A percentile compares a stretch with the other conserved stretches of the same genome.
Evolutionary conservation across 2,888 invertebrate species (phyloP).

Genomic region (Plusia festucae): DNA sequence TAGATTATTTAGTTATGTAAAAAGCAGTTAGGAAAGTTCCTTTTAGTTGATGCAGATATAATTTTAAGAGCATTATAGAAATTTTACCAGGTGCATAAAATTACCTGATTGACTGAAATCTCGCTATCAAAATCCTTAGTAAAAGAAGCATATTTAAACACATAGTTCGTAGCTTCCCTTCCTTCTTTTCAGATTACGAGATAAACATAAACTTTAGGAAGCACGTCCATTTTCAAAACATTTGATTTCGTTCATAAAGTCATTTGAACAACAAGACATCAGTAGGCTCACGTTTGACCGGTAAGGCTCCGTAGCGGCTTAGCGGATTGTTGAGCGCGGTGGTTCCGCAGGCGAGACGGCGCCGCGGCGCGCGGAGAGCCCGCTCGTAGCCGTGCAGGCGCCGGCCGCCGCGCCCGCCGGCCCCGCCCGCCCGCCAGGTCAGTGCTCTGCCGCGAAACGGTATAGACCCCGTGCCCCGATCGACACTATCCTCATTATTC

Average conservation of each 20-base stretch:
- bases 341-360: conserved; percentile 90
- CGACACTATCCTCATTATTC: too few relatives aligned
- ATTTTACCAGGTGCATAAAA: background rate
- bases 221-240: conserved; percentile 50
- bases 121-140: conserved; percentile 18
- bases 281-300: conserved; percentile 61
- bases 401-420: conserved; percentile 81
- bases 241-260: conserved; percentile 53
- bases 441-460: conserved; percentile 82
- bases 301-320: conserved; percentile 62
- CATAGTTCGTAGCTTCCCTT: conserved; percentile 54
- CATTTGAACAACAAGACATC: conserved; percentile 51
- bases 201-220: conserved; percentile 52
- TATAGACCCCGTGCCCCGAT: conserved; percentile 72
- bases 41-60: background rate
- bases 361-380: conserved; percentile 90
- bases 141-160: conserved; percentile 33
- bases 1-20: conserved; percentile 8
- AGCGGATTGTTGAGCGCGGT: conserved; percentile 65
- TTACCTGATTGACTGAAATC: conserved; percentile 29
- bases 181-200: conserved; percentile 52
- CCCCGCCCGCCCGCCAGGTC: conserved; percentile 90
- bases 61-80: background rate
- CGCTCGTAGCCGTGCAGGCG: conserved; percentile 92
- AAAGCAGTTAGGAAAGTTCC: conserved; percentile 3